Evolutionary conservation across 2,888 invertebrate genomes (phyloP).

Genomic region (Acanthopleura granulata): DNA sequence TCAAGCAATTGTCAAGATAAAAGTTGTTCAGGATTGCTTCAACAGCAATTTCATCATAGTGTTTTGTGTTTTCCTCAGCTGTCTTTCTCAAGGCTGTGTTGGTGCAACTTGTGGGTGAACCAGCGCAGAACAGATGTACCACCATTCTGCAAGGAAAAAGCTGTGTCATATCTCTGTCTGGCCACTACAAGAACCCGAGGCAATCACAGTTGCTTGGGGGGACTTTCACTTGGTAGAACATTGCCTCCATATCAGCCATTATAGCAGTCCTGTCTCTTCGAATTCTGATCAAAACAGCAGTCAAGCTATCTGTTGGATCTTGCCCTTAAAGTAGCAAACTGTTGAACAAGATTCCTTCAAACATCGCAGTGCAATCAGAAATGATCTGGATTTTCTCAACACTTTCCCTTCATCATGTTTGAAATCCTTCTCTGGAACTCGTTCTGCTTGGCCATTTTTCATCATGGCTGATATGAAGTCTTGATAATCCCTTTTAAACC

Average conservation of each 20-base stretch:
- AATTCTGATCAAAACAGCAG: constrained; percentile 31
- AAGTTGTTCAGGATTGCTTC: constrained; percentile 26
- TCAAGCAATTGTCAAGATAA: constrained; percentile 23
- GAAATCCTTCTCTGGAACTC: not conserved
- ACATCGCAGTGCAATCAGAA: constrained; percentile 36
- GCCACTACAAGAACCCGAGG: constrained; percentile 34
- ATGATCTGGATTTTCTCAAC: constrained; percentile 31
- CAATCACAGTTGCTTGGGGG: constrained; percentile 8
- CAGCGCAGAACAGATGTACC: constrained; percentile 31
- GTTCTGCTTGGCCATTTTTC: not conserved
- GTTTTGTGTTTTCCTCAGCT: constrained; percentile 21
- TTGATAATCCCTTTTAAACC: not conserved
- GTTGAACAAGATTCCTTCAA: constrained; percentile 32
- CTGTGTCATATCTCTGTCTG: constrained; percentile 25
- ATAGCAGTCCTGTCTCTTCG: constrained; percentile 30
- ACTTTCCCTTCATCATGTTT: not conserved
- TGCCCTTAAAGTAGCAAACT: constrained; percentile 33
- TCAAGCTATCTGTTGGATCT: constrained; percentile 32
- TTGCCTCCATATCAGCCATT: constrained; percentile 33
- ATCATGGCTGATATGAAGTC: not conserved
- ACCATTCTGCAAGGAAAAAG: constrained; percentile 28
- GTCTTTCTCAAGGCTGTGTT: constrained; percentile 28
- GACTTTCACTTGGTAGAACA: constrained; percentile 36
- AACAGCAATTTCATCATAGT: constrained; percentile 23
- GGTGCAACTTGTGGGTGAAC: constrained; percentile 26